Evolutionary conservation across 2,113 vertebrate species (phyloP).

Genomic region (Tragelaphus strepsiceros): DNA sequence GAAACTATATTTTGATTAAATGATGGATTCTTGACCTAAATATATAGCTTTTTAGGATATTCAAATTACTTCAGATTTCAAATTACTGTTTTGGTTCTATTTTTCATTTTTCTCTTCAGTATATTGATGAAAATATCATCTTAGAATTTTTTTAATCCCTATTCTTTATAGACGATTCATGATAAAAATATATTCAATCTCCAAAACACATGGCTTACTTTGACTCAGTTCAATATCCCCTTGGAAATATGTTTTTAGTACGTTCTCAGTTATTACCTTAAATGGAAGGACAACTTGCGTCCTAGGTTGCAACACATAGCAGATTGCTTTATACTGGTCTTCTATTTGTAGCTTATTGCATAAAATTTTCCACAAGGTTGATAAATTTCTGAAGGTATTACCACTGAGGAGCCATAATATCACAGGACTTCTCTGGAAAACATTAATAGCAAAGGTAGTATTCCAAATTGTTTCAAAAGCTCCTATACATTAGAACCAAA

Average conservation of each 20-base stretch:
- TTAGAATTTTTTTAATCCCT: neutral
- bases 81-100: neutral
- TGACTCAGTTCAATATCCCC: neutral
- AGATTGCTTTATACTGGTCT: neutral
- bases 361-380: neutral
- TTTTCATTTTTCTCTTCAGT: neutral
- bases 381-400: neutral
- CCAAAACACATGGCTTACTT: neutral
- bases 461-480: slow-evolving; percentile 6
- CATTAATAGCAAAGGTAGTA: neutral
- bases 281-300: neutral
- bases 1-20: neutral
- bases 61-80: neutral
- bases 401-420: neutral
- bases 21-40: neutral
- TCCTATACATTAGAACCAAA: neutral
- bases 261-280: slow-evolving; percentile 8
- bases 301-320: neutral
- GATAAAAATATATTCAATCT: neutral
- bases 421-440: slow-evolving; percentile 8
- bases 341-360: neutral
- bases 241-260: neutral
- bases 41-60: neutral
- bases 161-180: neutral
- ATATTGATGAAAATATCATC: neutral